phyloP scores from a whole-genome alignment of 1,140 invertebrate genomes.

The Pomacea maculata region DNA sequence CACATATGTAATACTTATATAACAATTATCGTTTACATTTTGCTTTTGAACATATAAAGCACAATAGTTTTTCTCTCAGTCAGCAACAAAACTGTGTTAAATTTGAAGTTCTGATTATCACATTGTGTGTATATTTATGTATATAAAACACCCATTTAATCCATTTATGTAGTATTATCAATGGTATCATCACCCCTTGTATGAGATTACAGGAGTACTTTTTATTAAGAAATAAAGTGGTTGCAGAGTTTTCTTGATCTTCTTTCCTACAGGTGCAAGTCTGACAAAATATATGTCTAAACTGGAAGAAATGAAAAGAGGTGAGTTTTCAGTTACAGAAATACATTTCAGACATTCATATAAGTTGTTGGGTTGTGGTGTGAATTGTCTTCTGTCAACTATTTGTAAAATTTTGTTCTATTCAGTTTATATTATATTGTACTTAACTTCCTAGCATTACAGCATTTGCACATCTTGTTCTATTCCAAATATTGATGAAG shows the following conservation, averaged over 20 bases:
- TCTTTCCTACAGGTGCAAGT: constrained; percentile 50
- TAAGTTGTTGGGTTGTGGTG: neutral
- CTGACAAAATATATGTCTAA: constrained; percentile 61
- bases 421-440: neutral
- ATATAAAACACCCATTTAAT: too few species aligned
- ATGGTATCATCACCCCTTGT: neutral
- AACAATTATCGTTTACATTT: too few species aligned
- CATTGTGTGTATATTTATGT: too few species aligned
- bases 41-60: too few species aligned
- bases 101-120: too few species aligned
- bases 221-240: too few species aligned
- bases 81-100: too few species aligned
- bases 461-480: neutral
- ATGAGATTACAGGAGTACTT: too few species aligned
- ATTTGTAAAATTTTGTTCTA: neutral
- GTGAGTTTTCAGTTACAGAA: constrained; percentile 42
- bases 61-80: too few species aligned
- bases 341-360: neutral
- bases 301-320: constrained; percentile 62
- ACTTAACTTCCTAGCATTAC: neutral
- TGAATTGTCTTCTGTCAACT: neutral
- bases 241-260: too few species aligned
- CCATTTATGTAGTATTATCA: neutral
- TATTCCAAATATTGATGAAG: neutral
- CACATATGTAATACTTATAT: too few species aligned